Evolutionary conservation across 2,888 invertebrate species (phyloP), one percentile per base, ranked within the genome.

Genomic region (Strigamia crassipes): DNA sequence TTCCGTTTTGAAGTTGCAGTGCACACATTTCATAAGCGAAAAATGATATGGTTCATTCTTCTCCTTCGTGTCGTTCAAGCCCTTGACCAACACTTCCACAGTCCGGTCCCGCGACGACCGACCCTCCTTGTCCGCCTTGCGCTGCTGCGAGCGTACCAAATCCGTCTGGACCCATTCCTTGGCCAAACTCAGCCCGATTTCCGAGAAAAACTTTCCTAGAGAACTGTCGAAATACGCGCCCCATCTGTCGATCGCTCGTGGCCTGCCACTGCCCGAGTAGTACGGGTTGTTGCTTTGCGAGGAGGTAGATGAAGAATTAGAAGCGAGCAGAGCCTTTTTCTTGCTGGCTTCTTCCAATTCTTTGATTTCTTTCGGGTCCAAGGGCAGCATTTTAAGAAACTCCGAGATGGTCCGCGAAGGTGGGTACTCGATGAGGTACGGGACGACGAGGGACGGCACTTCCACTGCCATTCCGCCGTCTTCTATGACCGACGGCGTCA

Each of bases 111-210:
- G 46, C 86, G 86, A 82, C 84, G 85, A 78, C 85, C 86, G 83
- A 92, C 93, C 84, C 92, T 92, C 85, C 93, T 92, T 23, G 93
- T 86, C 84, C 83, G 88, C 92, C 87, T 96, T 96, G 78, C 94
- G 91, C 87, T 94, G 94, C 87, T 96, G 96, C 86, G 95, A 93
- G 85, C 94, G 92, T 82, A 97, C 90, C 82, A 97, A 89, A 89
- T 97, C 97, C n/a, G 92, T 92, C 89, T 97, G 97, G 23, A 97
- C 97, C 87, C 92, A 94, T 87, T 97, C 96, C 88, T 96, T 95
- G 1, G 96, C 96, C 84, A 96, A 90, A 87, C 94, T 95, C 82
- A 94, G 91, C 41, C 97, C 97, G 85, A 97, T 94, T 86, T 95
- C 94, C 88, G 94, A 93, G 86, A 97, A 94, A 88, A 97, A 95